Evolutionary conservation across 2,888 invertebrate genomes (phyloP), one percentile per base, ranked within the genome.

Genomic region (Agonopterix arenella): DNA sequence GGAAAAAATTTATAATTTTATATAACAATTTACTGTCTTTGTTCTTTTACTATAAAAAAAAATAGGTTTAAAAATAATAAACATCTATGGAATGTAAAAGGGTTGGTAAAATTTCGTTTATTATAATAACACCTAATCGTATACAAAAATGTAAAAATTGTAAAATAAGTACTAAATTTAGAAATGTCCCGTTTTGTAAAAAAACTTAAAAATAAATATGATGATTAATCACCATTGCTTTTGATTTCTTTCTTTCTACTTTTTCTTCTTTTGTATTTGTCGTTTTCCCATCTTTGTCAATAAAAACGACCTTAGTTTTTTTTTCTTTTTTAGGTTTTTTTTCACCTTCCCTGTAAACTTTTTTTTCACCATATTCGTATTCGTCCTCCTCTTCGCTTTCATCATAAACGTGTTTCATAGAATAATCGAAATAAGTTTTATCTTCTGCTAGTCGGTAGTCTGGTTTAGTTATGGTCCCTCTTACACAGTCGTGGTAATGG

Each of bases 401-500:
- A 7, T 72, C 75, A 45, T 73, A 81, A 58, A 69, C 70, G 47
- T 84, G 69, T 55, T 81, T 83, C 80, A 89, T 86, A 7, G 80
- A 71, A 51, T 73, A 73, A 43, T 89, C 86, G 55, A 89, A 89
- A 47, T 86, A 85, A 0, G 69, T 53, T 48, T 89, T 89, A 58
- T 89, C 81, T 49, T 89, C 88, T 0, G 89, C 83, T 44, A 88
- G 60, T 0, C 81, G 64, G 56, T 89, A 90, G 61, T 89, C 88
- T 0, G 84, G 80, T 52, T 80, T 84, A 0, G 70, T 59, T 1
- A 86, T 61, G 1, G 86, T 88, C 1, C 88, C 89, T 46, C 91
- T 73, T 8, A 92, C 64, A 58, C 89, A 90, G 66, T 93, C 92
- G 67, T 91, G 89, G 69, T 92, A 93, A 52, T 81, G 78, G 44